phyloP scores from a whole-genome alignment of 1,140 invertebrate genomes.

The Drosophila punjabiensis region DNA sequence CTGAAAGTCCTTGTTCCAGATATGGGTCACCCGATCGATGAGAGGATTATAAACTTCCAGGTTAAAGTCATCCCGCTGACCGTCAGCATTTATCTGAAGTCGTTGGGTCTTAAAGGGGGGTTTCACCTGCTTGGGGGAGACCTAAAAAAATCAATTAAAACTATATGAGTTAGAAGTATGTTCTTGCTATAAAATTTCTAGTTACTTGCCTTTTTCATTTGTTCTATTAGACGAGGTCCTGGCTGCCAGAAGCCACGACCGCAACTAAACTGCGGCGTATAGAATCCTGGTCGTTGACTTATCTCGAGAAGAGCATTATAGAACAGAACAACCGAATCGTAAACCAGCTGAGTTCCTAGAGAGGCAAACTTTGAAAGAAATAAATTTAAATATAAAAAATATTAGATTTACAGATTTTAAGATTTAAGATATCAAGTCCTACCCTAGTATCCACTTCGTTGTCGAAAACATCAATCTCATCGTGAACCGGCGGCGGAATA shows the following conservation, averaged over 20 bases:
- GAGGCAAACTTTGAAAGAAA: slow-evolving; percentile 41
- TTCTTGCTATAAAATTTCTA: no score
- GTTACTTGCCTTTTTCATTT: slow-evolving; percentile 65
- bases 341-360: slow-evolving; percentile 86
- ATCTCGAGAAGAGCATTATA: slow-evolving; percentile 87
- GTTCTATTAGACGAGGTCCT: slow-evolving; percentile 62
- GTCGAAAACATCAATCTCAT: slow-evolving; percentile 73
- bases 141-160: slow-evolving; percentile 28
- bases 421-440: background rate
- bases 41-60: slow-evolving; percentile 89
- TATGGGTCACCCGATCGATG: slow-evolving; percentile 63
- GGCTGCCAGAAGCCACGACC: slow-evolving; percentile 71
- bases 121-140: slow-evolving; percentile 56
- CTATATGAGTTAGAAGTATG: background rate
- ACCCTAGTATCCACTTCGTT: slow-evolving; percentile 49
- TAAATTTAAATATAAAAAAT: background rate
- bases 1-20: slow-evolving; percentile 75
- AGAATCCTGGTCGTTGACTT: slow-evolving; percentile 47
- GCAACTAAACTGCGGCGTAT: slow-evolving; percentile 61
- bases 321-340: slow-evolving; percentile 89
- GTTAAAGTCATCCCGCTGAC: slow-evolving; percentile 90
- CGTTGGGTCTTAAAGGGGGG: slow-evolving; percentile 80
- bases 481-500: slow-evolving; percentile 66
- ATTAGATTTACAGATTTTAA: background rate
- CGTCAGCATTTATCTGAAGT: slow-evolving; percentile 91